Percentiles rank a stretch among this genome's conserved stretches.
These are phyloP conservation scores for Meleagris gallopavo DNA, from an alignment of 2,113 vertebrate genomes.

Conservation along the genomic window DNA sequence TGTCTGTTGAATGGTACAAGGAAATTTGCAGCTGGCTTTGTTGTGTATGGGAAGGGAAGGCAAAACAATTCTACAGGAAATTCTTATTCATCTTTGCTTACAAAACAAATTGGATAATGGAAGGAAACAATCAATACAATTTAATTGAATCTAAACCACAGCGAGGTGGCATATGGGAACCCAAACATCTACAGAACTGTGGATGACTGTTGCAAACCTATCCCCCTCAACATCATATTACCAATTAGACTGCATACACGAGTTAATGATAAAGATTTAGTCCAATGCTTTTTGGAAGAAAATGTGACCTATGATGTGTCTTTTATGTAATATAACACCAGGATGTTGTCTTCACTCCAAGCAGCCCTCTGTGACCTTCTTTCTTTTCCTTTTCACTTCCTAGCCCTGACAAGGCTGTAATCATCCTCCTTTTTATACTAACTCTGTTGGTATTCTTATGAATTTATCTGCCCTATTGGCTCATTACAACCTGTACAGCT, in stretches of 20 bases:
- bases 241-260: slow-evolving; percentile 1
- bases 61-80: neutral
- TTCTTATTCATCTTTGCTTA: neutral
- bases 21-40: slow-evolving; percentile 1
- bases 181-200: neutral
- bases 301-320: slow-evolving; percentile 15
- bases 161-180: neutral
- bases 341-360: slow-evolving; percentile 4
- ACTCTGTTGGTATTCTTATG: slow-evolving; percentile 35
- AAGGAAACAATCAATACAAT: neutral
- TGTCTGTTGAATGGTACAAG: neutral
- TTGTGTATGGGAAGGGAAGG: neutral
- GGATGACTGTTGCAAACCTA: neutral
- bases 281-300: neutral
- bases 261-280: neutral
- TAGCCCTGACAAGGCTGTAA: neutral
- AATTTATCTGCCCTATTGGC: slow-evolving; percentile 51
- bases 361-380: slow-evolving; percentile 14
- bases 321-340: slow-evolving; percentile 23
- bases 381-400: slow-evolving; percentile 46
- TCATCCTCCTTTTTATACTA: slow-evolving; percentile 38
- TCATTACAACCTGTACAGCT: slow-evolving; percentile 48
- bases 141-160: neutral
- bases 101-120: neutral
- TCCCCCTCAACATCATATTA: neutral